These are phyloP conservation scores for Heliconius hewitsoni DNA, from an alignment of 1,140 invertebrate genomes.

Conservation along the genomic window DNA sequence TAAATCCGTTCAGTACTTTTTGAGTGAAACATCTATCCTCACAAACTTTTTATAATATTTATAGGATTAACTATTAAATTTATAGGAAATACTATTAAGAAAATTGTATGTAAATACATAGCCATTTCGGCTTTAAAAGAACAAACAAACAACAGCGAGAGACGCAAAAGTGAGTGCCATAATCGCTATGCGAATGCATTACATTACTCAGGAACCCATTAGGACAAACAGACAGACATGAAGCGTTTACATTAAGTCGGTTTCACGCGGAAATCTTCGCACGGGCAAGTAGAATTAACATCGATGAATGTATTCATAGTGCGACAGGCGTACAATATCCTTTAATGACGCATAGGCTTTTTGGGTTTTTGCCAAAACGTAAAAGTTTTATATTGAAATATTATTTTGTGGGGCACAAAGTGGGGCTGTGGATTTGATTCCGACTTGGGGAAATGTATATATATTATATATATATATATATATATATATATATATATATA, in stretches of 20 bases:
- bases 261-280: constrained; percentile 11
- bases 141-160: constrained; percentile 13
- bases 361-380: no score
- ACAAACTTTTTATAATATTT: no score
- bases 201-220: constrained; percentile 27
- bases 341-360: no score
- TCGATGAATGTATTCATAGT: background rate
- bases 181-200: constrained; percentile 25
- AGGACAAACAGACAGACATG: constrained; percentile 17
- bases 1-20: no score
- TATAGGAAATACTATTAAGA: background rate
- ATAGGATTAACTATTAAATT: background rate
- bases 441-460: no score
- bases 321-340: no score
- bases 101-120: constrained; percentile 2
- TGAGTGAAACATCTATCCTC: background rate
- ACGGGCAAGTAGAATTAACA: constrained; percentile 10
- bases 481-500: no score
- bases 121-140: constrained; percentile 20
- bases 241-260: constrained; percentile 17
- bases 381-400: no score
- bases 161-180: constrained; percentile 26
- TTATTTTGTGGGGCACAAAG: no score
- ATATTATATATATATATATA: no score
- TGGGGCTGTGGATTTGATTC: no score